These are phyloP conservation scores for Drosophila tsacasi DNA, from an alignment of 1,140 invertebrate genomes.

Conservation along the genomic window DNA sequence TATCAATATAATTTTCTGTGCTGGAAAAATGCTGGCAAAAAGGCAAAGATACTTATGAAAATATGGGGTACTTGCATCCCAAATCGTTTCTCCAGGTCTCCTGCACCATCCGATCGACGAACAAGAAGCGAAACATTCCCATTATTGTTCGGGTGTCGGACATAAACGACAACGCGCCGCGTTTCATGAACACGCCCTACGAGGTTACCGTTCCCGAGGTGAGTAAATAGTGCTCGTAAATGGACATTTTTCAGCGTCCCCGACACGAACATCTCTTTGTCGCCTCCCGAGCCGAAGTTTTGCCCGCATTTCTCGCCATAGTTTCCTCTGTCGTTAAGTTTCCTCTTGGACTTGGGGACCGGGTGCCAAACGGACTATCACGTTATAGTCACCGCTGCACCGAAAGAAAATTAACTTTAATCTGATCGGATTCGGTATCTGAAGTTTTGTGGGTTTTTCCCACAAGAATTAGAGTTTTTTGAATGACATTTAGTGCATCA, in stretches of 20 bases:
- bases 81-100: slow-evolving; percentile 88
- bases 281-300: slow-evolving; percentile 28
- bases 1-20: slow-evolving; percentile 14
- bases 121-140: slow-evolving; percentile 92
- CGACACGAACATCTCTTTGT: slow-evolving; percentile 46
- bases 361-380: slow-evolving; percentile 52
- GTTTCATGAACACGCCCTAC: slow-evolving; percentile 93
- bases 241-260: slow-evolving; percentile 42
- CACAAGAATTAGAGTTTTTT: slow-evolving; percentile 5
- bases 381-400: slow-evolving; percentile 30
- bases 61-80: slow-evolving; percentile 6
- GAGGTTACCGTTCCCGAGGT: slow-evolving; percentile 95
- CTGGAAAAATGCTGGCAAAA: neutral
- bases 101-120: slow-evolving; percentile 91
- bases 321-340: slow-evolving; percentile 14
- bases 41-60: slow-evolving; percentile 6
- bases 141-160: slow-evolving; percentile 96
- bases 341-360: slow-evolving; percentile 7
- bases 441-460: neutral
- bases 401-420: slow-evolving; percentile 8
- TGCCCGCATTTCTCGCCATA: slow-evolving; percentile 44
- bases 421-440: neutral
- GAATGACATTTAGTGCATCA: slow-evolving; percentile 11
- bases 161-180: slow-evolving; percentile 94
- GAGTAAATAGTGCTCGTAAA: slow-evolving; percentile 66